Percentiles rank a stretch among this genome's conserved stretches.
Evolutionary conservation across 2,797 vertebrate genomes (phyloP).

Genomic region (Valencia hispanica): DNA sequence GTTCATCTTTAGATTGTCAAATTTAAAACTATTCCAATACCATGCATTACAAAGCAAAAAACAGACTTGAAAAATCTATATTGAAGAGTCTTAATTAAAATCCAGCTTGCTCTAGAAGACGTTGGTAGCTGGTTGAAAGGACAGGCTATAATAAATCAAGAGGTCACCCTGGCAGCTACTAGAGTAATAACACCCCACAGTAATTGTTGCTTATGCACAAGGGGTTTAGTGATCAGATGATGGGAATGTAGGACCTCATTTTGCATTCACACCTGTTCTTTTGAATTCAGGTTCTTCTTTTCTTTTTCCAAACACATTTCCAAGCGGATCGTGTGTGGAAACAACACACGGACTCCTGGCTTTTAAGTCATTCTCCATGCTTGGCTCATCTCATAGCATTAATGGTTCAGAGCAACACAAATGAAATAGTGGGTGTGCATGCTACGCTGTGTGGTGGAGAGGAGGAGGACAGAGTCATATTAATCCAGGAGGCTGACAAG

Average conservation of each 20-base stretch:
- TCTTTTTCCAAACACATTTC: slow-evolving; percentile 52
- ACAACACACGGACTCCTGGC: slow-evolving; percentile 37
- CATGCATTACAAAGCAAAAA: slow-evolving; percentile 23
- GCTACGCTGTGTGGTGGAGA: slow-evolving; percentile 47
- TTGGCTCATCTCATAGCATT: slow-evolving; percentile 62
- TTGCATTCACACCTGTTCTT: slow-evolving; percentile 69
- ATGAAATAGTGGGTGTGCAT: slow-evolving; percentile 54
- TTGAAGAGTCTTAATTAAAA: slow-evolving; percentile 61
- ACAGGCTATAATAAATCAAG: slow-evolving; percentile 77
- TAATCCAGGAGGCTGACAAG: slow-evolving; percentile 62
- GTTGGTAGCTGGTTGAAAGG: slow-evolving; percentile 48
- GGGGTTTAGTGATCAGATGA: slow-evolving; percentile 53
- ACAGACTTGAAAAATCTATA: slow-evolving; percentile 35
- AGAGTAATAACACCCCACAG: slow-evolving; percentile 78
- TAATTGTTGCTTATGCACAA: slow-evolving; percentile 67
- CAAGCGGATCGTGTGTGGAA: slow-evolving; percentile 49
- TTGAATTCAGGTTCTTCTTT: slow-evolving; percentile 39
- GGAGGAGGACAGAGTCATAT: slow-evolving; percentile 56
- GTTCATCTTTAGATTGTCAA: slow-evolving; percentile 20
- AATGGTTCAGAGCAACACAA: slow-evolving; percentile 58
- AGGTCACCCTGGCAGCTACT: slow-evolving; percentile 70
- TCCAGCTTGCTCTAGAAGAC: slow-evolving; percentile 38
- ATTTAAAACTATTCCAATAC: slow-evolving; percentile 38
- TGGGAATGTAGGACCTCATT: slow-evolving; percentile 62
- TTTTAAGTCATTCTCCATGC: slow-evolving; percentile 37